Base-by-base conservation (phyloP, 2,888 invertebrate genomes). In the Melipona beecheii region DNA sequence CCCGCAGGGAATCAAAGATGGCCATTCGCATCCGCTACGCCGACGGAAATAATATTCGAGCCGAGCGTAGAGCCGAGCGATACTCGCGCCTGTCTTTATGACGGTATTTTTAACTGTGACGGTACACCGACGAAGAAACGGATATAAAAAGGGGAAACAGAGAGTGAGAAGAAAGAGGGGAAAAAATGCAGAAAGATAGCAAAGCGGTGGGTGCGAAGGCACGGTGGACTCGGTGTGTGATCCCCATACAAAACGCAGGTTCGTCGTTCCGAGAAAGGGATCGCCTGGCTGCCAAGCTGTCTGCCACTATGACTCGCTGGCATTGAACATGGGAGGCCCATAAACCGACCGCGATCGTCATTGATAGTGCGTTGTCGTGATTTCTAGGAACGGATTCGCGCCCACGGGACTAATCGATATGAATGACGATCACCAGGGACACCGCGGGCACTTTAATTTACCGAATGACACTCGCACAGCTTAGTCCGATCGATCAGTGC, bases 261-360 rank as follows among this genome's bases (percentile, higher is more conserved):
- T 79, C 73, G 68, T 58, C 87, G 86, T 93, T 92, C 91, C 86
- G 77, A 91, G 93, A 93, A 92, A 89, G 91, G 90, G 89, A 90
- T 86, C 86, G 89, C 87, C 83, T 79, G 83, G 93, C 93, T 93
- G 93, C 94, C 94, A 93, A 91, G 91, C 93, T 93, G 94, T 94
- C 94, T 94, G 92, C 92, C 92, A 86, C 90, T 86, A 83, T 85
- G 75, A 72, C 68, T 74, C 83, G 62, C 56, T 64, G 75, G 73
- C 83, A 87, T 85, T 87, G 83, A 77, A 70, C 85, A 87, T 86
- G 89, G 84, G 75, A 84, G 86, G 65, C 88, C 43, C 90, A 85
- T 88, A 83, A 88, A 73, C 88, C 76, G 83, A 74, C 81, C 81
- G 80, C 71, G 90, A 89, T 89, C 80, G 81, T 75, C 88, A 86